phyloP scores from a whole-genome alignment of 2,113 vertebrate genomes.

The Lepus timidus region DNA sequence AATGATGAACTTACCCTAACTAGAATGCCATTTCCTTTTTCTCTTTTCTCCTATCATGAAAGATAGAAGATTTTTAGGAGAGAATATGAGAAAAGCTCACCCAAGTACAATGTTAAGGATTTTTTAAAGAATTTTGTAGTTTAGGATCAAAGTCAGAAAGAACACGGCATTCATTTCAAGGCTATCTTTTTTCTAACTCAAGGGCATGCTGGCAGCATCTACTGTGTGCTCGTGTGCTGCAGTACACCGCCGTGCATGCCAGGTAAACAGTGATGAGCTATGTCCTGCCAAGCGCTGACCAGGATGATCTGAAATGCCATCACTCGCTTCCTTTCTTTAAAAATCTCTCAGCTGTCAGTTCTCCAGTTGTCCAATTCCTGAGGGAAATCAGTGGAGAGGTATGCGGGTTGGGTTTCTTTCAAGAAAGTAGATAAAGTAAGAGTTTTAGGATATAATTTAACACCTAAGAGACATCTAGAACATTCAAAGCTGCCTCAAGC shows the following conservation, averaged over 20 bases:
- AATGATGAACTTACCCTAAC: background rate
- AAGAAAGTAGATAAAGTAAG: constrained; percentile 29
- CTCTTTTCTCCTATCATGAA: background rate
- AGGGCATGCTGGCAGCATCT: background rate
- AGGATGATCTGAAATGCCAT: constrained; percentile 14
- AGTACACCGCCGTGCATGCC: background rate
- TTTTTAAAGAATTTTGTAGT: constrained; percentile 9
- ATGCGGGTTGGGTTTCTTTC: background rate
- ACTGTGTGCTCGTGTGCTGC: background rate
- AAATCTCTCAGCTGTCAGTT: constrained; percentile 34
- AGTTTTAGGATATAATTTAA: background rate
- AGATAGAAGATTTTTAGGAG: background rate
- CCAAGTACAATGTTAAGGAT: background rate
- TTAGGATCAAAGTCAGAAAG: background rate
- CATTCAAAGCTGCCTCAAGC: background rate
- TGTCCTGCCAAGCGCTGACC: background rate
- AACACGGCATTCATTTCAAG: constrained; percentile 14
- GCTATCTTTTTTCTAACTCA: background rate
- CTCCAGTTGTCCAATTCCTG: background rate
- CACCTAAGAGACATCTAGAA: background rate
- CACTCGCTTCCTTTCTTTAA: constrained; percentile 19
- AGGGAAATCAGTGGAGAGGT: background rate
- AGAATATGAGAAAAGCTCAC: background rate
- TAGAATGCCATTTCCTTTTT: background rate
- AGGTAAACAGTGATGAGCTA: background rate